Conservation (phyloP, 2,113 vertebrate species). For the Gnathonemus echidnorhynchus region DNA sequence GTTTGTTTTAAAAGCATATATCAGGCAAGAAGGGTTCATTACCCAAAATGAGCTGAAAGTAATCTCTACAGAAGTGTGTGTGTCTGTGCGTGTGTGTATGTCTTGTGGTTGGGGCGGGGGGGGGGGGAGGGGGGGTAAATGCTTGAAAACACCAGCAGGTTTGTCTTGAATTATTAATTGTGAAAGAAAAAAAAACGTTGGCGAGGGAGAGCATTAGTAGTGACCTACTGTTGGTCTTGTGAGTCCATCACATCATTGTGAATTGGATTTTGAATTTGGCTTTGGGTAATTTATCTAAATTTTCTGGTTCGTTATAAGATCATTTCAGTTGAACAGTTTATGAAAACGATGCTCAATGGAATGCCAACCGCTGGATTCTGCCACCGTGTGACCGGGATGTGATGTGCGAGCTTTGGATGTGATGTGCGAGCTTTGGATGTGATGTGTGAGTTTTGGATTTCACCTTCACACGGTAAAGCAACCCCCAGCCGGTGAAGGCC, state of each 20-base stretch:
- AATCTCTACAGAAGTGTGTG: slow-evolving; percentile 1
- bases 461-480: slow-evolving; percentile 49
- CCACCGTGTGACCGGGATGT: not conserved
- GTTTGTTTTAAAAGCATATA: slow-evolving; percentile 46
- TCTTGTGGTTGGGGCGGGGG: not conserved
- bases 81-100: not conserved
- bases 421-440: not conserved
- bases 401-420: slow-evolving; percentile 17
- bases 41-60: slow-evolving; percentile 7
- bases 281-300: not conserved
- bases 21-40: slow-evolving; percentile 39
- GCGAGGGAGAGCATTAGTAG: not conserved
- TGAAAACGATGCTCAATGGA: not conserved
- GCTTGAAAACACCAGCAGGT: slow-evolving; percentile 8
- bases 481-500: slow-evolving; percentile 43
- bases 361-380: not conserved
- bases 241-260: not conserved
- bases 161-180: slow-evolving; percentile 18
- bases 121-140: not conserved
- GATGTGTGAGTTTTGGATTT: slow-evolving; percentile 24
- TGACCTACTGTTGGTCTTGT: not conserved
- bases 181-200: not conserved
- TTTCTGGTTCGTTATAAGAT: not conserved
- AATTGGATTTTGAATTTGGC: not conserved
- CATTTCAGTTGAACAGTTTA: not conserved